Percentiles rank a stretch among this genome's conserved stretches.
These are phyloP conservation scores for Siniperca undulata DNA, from an alignment of 2,797 vertebrate genomes.

Conservation along the genomic window DNA sequence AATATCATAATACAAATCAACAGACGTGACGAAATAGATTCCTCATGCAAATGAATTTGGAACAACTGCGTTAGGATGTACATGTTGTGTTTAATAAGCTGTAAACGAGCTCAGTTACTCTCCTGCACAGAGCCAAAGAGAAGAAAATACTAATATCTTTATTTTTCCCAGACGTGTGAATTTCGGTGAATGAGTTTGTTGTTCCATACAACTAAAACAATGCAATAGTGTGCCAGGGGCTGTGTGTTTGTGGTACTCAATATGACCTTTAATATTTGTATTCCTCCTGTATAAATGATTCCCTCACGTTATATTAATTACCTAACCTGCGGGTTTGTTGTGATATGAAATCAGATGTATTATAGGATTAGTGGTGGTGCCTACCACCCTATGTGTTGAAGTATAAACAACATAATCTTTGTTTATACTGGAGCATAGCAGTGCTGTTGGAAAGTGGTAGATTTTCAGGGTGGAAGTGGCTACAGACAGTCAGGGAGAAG, in stretches of 20 bases:
- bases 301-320: not conserved
- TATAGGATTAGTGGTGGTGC: not conserved
- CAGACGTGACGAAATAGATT: not conserved
- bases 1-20: not conserved
- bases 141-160: not conserved
- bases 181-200: not conserved
- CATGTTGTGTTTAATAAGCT: not conserved
- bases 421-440: slow-evolving; percentile 10
- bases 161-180: not conserved
- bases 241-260: not conserved
- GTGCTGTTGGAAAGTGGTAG: not conserved
- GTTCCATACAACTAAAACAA: not conserved
- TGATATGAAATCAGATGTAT: not conserved
- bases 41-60: not conserved
- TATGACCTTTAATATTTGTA: not conserved
- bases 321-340: not conserved
- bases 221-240: not conserved
- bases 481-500: not conserved
- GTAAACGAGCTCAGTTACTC: not conserved
- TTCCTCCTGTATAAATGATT: no score
- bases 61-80: not conserved
- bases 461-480: not conserved
- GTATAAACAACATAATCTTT: slow-evolving; percentile 18
- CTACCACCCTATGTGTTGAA: not conserved
- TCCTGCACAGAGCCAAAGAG: not conserved